Evolutionary conservation across 1,140 invertebrate species (phyloP), one percentile per base, ranked within the genome.

Genomic region (Diuraphis noxia): DNA sequence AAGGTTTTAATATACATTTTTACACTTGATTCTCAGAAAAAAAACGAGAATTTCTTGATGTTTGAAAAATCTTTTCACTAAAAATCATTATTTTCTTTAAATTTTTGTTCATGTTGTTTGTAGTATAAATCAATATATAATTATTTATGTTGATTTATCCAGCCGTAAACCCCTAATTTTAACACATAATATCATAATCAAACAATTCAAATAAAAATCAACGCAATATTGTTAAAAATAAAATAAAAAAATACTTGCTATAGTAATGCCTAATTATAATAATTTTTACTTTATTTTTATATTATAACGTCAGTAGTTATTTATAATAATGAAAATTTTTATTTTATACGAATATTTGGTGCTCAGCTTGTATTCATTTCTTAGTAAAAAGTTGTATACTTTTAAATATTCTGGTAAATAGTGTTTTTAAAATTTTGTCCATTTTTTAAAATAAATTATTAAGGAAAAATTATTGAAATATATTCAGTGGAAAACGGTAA

Each of bases 1-100:
- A 72, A 72, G 9, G 56, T 34, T 72, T 72, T 72, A 72, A 4
- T 72, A n/a, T n/a, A n/a, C n/a, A n/a, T 72, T 63, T 63, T 72
- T 72, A n/a, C 13, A n/a, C 17, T 72, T n/a, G 56, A 34, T 4
- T 63, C 30, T n/a, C 10, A 21, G 56, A 17, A 72, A 72, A 72
- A 56, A 72, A 72, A 72, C 34, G 10, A 72, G n/a, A 72, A 34
- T 34, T n/a, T 63, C 56, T 63, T n/a, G 30, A 63, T 72, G n/a
- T 72, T 72, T 72, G 56, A n/a, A 72, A 63, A 72, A 72, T n/a
- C 3, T n/a, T 34, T 72, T 13, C 4, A 72, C 34, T 72, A n/a
- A 72, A 72, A 72, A 72, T 72, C 56, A 72, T 72, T 72, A 72
- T 72, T 72, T 72, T 72, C 30, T 72, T 72, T 72, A 72, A 72